Base-by-base conservation (phyloP, 2,797 vertebrate genomes). In the Mycteria americana region DNA sequence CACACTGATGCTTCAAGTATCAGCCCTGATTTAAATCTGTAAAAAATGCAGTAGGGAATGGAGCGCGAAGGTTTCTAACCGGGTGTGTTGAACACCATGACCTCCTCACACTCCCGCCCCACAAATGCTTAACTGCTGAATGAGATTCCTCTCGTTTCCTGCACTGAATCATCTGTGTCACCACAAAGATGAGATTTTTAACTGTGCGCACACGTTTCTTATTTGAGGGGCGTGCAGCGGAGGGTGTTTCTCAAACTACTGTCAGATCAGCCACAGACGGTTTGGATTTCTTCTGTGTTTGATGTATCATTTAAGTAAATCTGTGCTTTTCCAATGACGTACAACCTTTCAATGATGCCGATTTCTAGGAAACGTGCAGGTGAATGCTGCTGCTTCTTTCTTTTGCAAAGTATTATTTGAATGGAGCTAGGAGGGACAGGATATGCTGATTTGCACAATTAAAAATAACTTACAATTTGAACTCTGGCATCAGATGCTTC, bases 101-200 rank as follows among this genome's bases (percentile, higher is more conserved):
- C 84, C 87, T 87, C 82, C 89, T 97, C 88, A 90, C 93, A 95
- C 89, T 94, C 92, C 96, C 35, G 37, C 76, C 90, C 83, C 94
- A 79, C 91, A 89, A 95, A 88, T 56, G 73, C 96, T 95, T 46
- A 85, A 82, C 83, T 94, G 91, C 91, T 94, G 92, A 93, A 93
- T 65, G 85, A 91, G 97, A 97, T 90, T 94, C 96, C 86, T 97
- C 88, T 94, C 60, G 35, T 91, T 96, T 96, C 92, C 95, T 97
- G 93, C 89, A 92, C 67, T 93, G 89, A 93, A 95, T 97, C 94
- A 96, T 97, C 95, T 96, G 95, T 96, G 96, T 96, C 95, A 93
- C 93, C 91, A 96, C 93, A 96, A 95, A 94, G 95, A 96, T 67
- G 93, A 96, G 96, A 95, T 93, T 94, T 94, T 95, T 86, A 94